These are phyloP conservation scores for Lycocerus yunnanus DNA, from an alignment of 2,888 invertebrate genomes.

Conservation along the genomic window DNA sequence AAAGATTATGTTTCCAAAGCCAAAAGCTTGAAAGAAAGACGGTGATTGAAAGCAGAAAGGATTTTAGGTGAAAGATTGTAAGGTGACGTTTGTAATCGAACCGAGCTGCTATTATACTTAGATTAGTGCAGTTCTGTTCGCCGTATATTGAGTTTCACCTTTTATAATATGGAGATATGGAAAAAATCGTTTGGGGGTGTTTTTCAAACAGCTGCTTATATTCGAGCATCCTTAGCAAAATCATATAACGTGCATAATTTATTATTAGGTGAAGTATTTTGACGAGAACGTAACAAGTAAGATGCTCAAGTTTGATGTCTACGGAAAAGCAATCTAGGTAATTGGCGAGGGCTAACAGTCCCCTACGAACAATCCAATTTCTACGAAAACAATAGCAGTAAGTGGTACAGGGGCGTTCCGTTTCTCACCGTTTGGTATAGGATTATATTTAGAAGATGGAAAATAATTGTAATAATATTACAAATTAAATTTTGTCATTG, in stretches of 20 bases:
- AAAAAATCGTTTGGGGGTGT: conserved; percentile 17
- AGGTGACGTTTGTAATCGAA: conserved; percentile 24
- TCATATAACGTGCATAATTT: conserved; percentile 39
- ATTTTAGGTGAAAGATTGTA: conserved; percentile 22
- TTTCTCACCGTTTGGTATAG: conserved; percentile 21
- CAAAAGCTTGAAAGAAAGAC: conserved; percentile 22
- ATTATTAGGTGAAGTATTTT: conserved; percentile 29
- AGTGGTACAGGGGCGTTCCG: conserved; percentile 48
- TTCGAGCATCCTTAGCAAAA: conserved; percentile 23
- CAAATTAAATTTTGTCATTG: not conserved
- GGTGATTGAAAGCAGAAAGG: conserved; percentile 32
- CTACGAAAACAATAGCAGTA: conserved; percentile 60
- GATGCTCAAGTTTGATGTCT: conserved; percentile 38
- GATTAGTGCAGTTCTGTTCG: conserved; percentile 25
- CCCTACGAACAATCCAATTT: conserved; percentile 55
- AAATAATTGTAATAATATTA: not conserved
- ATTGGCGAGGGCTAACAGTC: conserved; percentile 45
- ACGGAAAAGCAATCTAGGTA: conserved; percentile 48
- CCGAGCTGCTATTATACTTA: conserved; percentile 24
- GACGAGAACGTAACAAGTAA: conserved; percentile 40
- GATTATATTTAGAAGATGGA: conserved; percentile 21
- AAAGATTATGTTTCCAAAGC: conserved; percentile 25
- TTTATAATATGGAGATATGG: conserved; percentile 17
- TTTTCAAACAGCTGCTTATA: conserved; percentile 20
- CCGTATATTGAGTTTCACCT: conserved; percentile 25